phyloP scores from a whole-genome alignment of 2,113 vertebrate genomes.

The Parus major region DNA sequence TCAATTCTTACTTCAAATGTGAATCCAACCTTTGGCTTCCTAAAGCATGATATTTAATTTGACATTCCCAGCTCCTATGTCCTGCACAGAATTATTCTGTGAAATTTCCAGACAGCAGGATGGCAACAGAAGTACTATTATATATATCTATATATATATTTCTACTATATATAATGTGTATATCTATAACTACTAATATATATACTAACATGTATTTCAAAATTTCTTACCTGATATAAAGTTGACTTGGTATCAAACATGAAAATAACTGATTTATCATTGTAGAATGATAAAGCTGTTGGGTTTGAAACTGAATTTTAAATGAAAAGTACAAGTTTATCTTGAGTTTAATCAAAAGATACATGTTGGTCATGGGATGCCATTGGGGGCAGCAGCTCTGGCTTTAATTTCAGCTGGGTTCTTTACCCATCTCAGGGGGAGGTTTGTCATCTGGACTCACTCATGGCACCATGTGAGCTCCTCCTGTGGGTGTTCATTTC shows the following conservation, averaged over 20 bases:
- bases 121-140: too few relatives aligned
- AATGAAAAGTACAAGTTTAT: not conserved
- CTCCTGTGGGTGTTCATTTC: not conserved
- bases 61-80: not conserved
- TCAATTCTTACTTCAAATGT: not conserved
- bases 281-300: not conserved
- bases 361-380: rapidly evolving
- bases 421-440: not conserved
- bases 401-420: not conserved
- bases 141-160: too few relatives aligned
- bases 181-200: too few relatives aligned
- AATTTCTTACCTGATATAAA: not conserved
- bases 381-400: not conserved
- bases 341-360: not conserved
- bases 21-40: not conserved
- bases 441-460: not conserved
- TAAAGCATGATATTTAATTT: not conserved
- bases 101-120: not conserved
- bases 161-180: too few relatives aligned
- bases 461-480: rapidly evolving
- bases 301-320: not conserved
- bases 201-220: not conserved
- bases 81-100: not conserved
- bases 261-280: not conserved
- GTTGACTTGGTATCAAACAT: not conserved